Evolutionary conservation across 2,888 invertebrate genomes (phyloP).

Genomic region (Epirrita christyi): DNA sequence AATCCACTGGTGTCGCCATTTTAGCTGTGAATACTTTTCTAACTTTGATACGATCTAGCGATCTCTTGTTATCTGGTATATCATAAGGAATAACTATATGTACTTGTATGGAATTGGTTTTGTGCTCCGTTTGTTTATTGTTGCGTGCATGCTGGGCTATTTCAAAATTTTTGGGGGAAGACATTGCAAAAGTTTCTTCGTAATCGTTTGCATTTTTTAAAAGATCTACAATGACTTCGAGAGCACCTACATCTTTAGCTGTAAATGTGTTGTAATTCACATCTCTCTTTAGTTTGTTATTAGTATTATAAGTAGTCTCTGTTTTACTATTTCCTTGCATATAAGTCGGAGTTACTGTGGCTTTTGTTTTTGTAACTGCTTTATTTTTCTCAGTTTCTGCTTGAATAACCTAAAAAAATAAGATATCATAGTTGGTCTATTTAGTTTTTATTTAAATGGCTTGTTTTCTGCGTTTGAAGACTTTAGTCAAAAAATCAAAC

Average conservation of each 20-base stretch:
- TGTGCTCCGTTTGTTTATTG: conserved; percentile 5
- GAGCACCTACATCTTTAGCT: conserved; percentile 65
- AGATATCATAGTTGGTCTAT: not conserved
- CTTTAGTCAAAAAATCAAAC: not conserved
- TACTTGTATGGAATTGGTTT: conserved; percentile 62
- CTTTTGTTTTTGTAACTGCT: not conserved
- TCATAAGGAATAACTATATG: conserved; percentile 63
- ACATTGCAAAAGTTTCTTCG: too few species aligned
- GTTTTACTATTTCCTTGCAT: not conserved
- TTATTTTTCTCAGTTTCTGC: not conserved
- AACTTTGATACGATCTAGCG: conserved; percentile 48
- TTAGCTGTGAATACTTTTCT: conserved; percentile 66
- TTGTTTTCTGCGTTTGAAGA: not conserved
- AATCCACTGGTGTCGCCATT: conserved; percentile 66
- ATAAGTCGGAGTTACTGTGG: not conserved
- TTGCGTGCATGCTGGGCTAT: too few species aligned
- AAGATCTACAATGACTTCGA: conserved; percentile 68
- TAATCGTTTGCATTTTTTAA: conserved; percentile 16
- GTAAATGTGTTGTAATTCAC: conserved; percentile 45
- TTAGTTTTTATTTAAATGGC: not conserved
- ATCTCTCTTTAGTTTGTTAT: conserved; percentile 43
- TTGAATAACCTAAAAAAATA: conserved; percentile 3
- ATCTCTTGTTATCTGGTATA: conserved; percentile 49
- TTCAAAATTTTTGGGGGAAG: too few species aligned
- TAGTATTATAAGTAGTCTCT: not conserved